Evolutionary conservation across 2,113 vertebrate genomes (phyloP).

Genomic region (Oryzias curvinotus): DNA sequence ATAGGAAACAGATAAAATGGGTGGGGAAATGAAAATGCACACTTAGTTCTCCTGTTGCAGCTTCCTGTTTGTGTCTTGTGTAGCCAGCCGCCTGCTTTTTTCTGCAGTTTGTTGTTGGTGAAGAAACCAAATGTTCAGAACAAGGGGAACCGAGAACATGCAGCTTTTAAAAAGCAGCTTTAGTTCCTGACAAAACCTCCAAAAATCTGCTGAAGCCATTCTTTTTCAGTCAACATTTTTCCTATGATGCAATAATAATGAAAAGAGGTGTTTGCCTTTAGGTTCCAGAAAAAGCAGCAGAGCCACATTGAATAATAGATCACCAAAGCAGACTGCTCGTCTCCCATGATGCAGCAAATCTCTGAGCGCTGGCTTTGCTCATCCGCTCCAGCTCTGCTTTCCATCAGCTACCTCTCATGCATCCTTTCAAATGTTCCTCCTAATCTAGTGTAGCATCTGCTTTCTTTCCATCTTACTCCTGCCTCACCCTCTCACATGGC

Average conservation of each 20-base stretch:
- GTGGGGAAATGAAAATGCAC: conserved; percentile 20
- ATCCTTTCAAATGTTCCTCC: background rate
- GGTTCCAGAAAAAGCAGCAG: conserved; percentile 32
- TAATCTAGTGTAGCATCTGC: no score
- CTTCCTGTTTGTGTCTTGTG: conserved; percentile 54
- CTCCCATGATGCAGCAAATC: background rate
- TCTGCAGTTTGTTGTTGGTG: background rate
- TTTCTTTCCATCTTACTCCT: no score
- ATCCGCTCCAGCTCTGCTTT: background rate
- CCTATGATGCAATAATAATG: conserved; percentile 51
- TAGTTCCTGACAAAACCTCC: conserved; percentile 1
- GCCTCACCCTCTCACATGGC: no score
- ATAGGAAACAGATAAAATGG: conserved; percentile 28
- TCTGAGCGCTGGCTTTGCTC: background rate
- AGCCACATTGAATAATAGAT: conserved; percentile 57
- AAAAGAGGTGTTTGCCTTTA: conserved; percentile 48
- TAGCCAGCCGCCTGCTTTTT: background rate
- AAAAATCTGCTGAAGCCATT: no score
- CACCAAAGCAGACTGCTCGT: conserved; percentile 6
- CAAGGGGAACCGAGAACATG: background rate
- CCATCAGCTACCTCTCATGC: background rate
- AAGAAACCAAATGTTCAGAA: background rate
- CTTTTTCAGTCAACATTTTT: no score
- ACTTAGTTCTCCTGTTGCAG: conserved; percentile 20
- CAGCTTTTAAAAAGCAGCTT: background rate